Conservation (phyloP, 2,113 vertebrate genomes). For the Pristiophorus japonicus region DNA sequence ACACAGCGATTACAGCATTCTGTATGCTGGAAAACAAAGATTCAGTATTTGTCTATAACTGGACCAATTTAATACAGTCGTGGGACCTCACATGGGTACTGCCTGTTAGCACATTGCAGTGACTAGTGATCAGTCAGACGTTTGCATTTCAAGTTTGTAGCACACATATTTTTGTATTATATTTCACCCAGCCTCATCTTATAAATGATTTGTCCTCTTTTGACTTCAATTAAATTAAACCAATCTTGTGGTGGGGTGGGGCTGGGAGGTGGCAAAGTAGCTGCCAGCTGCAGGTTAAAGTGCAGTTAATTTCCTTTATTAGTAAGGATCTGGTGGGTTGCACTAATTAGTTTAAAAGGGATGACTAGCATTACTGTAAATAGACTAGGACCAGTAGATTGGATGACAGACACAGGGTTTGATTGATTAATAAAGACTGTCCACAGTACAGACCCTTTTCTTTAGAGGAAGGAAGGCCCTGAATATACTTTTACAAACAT, state of each 20-base stretch:
- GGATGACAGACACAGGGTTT: background rate
- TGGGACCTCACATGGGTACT: background rate
- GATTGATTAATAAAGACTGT: background rate
- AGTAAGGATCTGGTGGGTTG: background rate
- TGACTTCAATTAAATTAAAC: background rate
- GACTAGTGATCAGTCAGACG: background rate
- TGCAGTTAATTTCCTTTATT: background rate
- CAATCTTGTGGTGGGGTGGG: background rate
- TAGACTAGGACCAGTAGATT: background rate
- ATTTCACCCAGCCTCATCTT: background rate
- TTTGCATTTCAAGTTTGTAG: background rate
- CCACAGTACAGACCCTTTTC: background rate
- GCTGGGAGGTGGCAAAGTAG: background rate
- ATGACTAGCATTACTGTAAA: background rate
- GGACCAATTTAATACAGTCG: background rate
- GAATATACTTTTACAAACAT: background rate
- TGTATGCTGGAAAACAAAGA: slow-evolving; percentile 73
- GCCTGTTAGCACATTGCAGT: background rate
- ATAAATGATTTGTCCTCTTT: background rate
- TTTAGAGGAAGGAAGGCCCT: background rate
- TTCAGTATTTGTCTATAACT: background rate
- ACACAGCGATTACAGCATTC: slow-evolving; percentile 84
- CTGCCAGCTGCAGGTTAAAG: background rate
- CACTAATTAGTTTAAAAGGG: background rate
- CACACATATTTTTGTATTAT: background rate